These are phyloP conservation scores for Diadumene lineata DNA, from an alignment of 92 coral and sea anemone genomes.

Conservation along the genomic window DNA sequence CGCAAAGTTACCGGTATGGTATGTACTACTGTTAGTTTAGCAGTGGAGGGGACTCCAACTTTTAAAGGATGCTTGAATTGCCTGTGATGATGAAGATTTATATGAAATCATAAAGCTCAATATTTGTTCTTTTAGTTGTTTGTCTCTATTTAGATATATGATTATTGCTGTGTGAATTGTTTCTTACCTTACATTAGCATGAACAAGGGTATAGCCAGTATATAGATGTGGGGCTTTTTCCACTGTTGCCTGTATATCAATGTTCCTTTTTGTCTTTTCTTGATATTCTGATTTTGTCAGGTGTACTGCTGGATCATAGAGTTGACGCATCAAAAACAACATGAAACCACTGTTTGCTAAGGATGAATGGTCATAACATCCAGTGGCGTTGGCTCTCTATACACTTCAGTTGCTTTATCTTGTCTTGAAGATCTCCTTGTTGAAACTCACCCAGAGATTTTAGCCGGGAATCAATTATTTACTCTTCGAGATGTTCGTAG, in stretches of 20 bases:
- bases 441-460: neutral
- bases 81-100: no score
- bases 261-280: slow-evolving; percentile 11
- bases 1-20: no score
- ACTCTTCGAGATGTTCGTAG: neutral
- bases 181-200: no score
- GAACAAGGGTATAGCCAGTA: no score
- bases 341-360: slow-evolving; percentile 21
- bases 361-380: slow-evolving; percentile 24
- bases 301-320: slow-evolving; percentile 28
- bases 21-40: no score
- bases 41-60: no score
- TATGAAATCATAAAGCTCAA: no score
- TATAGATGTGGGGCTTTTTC: no score
- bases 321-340: slow-evolving; percentile 19
- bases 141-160: no score
- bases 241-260: slow-evolving; percentile 20
- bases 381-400: slow-evolving; percentile 24
- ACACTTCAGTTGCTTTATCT: slow-evolving; percentile 16
- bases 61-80: no score
- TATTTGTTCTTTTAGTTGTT: no score
- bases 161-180: no score
- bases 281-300: neutral
- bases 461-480: neutral
- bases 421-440: slow-evolving; percentile 13